Evolutionary conservation across 2,888 invertebrate species (phyloP).

Genomic region (Rhagonycha lutea): DNA sequence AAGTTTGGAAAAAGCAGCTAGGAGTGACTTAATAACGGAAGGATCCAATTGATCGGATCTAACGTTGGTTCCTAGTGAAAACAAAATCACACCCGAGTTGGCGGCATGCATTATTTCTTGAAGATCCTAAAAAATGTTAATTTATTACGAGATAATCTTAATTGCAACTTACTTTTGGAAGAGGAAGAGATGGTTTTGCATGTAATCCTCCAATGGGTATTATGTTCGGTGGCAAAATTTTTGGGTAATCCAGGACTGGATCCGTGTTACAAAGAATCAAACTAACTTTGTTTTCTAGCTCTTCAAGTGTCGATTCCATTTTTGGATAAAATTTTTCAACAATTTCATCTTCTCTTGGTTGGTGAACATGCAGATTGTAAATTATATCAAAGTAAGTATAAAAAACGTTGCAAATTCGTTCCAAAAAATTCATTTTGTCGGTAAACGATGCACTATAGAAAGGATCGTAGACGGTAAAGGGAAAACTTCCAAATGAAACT

Average conservation of each 20-base stretch:
- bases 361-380: slow-evolving; percentile 20
- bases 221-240: slow-evolving; percentile 46
- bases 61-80: slow-evolving; percentile 49
- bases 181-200: slow-evolving; percentile 34
- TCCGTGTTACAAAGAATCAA: slow-evolving; percentile 44
- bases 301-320: slow-evolving; percentile 34
- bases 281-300: slow-evolving; percentile 39
- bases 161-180: slow-evolving; percentile 40
- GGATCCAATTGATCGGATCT: slow-evolving; percentile 38
- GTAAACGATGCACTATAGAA: slow-evolving; percentile 32
- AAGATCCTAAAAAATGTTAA: slow-evolving; percentile 6
- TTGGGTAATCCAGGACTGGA: slow-evolving; percentile 40
- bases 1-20: slow-evolving; percentile 45
- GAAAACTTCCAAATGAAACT: slow-evolving; percentile 36
- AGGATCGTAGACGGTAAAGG: slow-evolving; percentile 40
- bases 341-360: slow-evolving; percentile 18
- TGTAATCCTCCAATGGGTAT: slow-evolving; percentile 50
- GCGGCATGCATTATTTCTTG: slow-evolving; percentile 40
- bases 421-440: slow-evolving; percentile 36
- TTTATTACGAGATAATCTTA: neutral
- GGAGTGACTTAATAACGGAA: slow-evolving; percentile 21
- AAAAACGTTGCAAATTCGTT: slow-evolving; percentile 37
- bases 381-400: slow-evolving; percentile 17
- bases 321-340: neutral
- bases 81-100: slow-evolving; percentile 45